These are phyloP conservation scores for Odocoileus hemionus DNA, from an alignment of 2,113 vertebrate genomes.

Conservation along the genomic window DNA sequence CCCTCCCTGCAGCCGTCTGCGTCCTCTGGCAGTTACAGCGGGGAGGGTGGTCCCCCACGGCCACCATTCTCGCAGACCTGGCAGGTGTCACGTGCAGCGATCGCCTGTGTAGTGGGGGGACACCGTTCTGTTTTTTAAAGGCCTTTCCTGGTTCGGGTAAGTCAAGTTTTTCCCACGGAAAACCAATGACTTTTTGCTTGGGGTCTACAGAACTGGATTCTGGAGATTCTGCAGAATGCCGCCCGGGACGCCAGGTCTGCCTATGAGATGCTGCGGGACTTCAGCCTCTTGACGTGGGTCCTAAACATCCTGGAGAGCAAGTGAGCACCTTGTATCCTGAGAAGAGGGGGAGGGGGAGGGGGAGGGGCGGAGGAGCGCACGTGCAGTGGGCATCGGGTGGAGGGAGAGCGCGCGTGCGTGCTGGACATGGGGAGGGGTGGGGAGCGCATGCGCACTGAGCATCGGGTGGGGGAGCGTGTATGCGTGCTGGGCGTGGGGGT, in stretches of 20 bases:
- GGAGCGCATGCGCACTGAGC: too few species aligned
- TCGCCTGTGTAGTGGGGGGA: not conserved
- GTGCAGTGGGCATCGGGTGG: not conserved
- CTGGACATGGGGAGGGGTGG: too few species aligned
- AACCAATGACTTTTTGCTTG: not conserved
- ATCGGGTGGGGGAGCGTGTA: too few species aligned
- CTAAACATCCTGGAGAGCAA: constrained; percentile 84
- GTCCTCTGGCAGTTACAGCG: not conserved
- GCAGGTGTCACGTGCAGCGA: fast-evolving
- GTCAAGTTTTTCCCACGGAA: not conserved
- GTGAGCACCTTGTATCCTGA: constrained; percentile 65
- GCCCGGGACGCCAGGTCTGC: constrained; percentile 85
- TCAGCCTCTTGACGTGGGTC: constrained; percentile 91
- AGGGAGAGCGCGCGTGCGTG: too few species aligned
- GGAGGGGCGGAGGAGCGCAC: not conserved
- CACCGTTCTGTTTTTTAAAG: fast-evolving
- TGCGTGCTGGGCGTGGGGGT: too few species aligned
- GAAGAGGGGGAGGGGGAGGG: not conserved
- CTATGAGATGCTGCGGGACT: constrained; percentile 87
- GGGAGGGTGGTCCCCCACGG: fast-evolving
- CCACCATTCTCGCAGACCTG: not conserved
- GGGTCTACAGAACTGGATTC: constrained; percentile 83
- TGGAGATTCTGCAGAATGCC: constrained; percentile 86
- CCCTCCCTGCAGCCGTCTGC: not conserved
- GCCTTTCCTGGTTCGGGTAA: not conserved